Evolutionary conservation across 1,140 invertebrate species (phyloP), one percentile per base, ranked within the genome.

Genomic region (Orchesella cincta): DNA sequence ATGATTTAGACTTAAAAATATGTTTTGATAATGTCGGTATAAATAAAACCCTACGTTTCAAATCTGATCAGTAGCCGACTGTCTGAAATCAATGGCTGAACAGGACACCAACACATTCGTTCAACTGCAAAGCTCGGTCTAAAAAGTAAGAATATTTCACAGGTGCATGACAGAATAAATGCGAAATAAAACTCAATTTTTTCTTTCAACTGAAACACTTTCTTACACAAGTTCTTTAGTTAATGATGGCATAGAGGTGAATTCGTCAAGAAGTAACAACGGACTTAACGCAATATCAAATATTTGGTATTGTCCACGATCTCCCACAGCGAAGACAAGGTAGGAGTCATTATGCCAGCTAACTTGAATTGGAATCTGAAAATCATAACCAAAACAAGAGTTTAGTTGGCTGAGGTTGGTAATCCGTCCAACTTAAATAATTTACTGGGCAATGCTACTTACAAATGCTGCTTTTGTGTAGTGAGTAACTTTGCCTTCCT

Each of bases 241-340:
- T 16, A 77, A 34, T 3, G 79, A 77, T 23, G 79, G 79, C 1
- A 36, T 75, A 0, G 76, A 57, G 18, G 67, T 64, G 28, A 57
- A 70, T 28, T 28, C 29, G 20, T 54, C 39, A 29, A 51, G 51
- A 1, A 81, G 71, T 1, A 81, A 71, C 12, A 81, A n/a, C 0
- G 80, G 80, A 34, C 46, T 81, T 23, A 81, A 54, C 14, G 80
- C 80, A 28, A 79, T 76, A 52, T 81, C 80, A 74, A 81, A 81
- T 64, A 81, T 51, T 72, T 81, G 80, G 73, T 74, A 79, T 26
- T 79, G 78, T 23, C 80, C 78, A 16, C 74, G 62, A 31, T 78
- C 78, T 34, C 80, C 80, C 1, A 74, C 74, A 18, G 76, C 78
- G 28, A 81, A 74, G 3, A 81, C 23, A 23, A 79, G 26, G 31